Evolutionary conservation across 2,888 invertebrate species (phyloP).

Genomic region (Perizoma affinitatum): DNA sequence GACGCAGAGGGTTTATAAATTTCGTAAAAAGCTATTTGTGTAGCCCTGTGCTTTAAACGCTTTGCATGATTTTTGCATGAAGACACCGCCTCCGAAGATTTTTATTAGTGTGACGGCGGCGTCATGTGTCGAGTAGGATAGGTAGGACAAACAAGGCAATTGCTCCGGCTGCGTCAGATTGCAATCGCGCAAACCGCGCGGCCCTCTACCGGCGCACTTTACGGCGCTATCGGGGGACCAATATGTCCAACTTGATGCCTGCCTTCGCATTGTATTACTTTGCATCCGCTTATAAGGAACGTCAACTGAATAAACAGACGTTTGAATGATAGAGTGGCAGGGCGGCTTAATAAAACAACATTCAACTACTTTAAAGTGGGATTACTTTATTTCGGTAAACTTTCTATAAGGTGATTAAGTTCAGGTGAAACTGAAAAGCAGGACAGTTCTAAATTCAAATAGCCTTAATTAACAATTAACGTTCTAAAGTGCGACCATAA

Average conservation of each 20-base stretch:
- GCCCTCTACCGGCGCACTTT: conserved; percentile 43
- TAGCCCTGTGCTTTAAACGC: too few relatives aligned
- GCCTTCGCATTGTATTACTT: conserved; percentile 49
- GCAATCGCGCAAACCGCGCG: conserved; percentile 64
- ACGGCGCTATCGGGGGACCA: conserved; percentile 48
- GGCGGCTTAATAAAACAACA: conserved; percentile 8
- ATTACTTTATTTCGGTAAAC: conserved; percentile 15
- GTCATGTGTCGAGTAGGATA: conserved; percentile 57
- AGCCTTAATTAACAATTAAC: conserved; percentile 35
- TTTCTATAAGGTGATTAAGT: conserved; percentile 34
- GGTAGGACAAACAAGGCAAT: conserved; percentile 77
- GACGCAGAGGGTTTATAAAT: too few relatives aligned
- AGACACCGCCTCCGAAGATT: conserved; percentile 34
- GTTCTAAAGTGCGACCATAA: conserved; percentile 30
- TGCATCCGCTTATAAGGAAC: conserved; percentile 42
- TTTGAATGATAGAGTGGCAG: conserved; percentile 24
- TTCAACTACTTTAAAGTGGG: conserved; percentile 6
- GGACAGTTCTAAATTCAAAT: conserved; percentile 33
- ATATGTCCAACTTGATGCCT: conserved; percentile 52
- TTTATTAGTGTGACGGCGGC: conserved; percentile 31
- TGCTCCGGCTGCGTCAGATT: conserved; percentile 64
- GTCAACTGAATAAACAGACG: conserved; percentile 30
- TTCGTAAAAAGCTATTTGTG: too few relatives aligned
- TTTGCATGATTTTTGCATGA: background rate
- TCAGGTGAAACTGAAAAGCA: conserved; percentile 35